Percentiles rank a stretch among this genome's conserved stretches.
These are phyloP conservation scores for Galago senegalensis DNA, from an alignment of 2,797 vertebrate species.

Conservation along the genomic window DNA sequence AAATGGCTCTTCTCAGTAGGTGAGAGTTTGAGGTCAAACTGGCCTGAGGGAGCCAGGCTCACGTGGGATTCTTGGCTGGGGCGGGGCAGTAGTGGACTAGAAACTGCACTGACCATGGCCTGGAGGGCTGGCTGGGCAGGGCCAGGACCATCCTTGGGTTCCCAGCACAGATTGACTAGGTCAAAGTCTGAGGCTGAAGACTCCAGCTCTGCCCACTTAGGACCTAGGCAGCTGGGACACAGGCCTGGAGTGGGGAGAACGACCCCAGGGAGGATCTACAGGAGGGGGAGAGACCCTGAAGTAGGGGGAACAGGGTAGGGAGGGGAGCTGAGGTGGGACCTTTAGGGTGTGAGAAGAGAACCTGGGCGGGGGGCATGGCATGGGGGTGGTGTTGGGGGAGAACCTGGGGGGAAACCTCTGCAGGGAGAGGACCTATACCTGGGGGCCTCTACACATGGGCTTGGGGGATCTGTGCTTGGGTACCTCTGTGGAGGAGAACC, in stretches of 20 bases:
- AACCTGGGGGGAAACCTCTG: background rate
- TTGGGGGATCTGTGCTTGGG: accelerated
- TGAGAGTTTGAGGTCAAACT: background rate
- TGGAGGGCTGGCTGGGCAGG: background rate
- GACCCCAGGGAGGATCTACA: background rate
- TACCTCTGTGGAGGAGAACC: background rate
- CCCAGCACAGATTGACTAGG: background rate
- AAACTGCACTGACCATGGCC: background rate
- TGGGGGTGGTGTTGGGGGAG: no score
- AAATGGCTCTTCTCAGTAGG: background rate
- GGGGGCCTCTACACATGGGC: no score
- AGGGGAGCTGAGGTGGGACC: background rate
- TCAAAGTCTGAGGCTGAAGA: background rate
- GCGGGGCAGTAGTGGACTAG: background rate
- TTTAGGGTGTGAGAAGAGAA: background rate
- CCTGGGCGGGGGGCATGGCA: no score
- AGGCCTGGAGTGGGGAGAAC: background rate
- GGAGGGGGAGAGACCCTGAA: background rate
- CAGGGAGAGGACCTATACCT: background rate
- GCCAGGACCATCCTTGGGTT: accelerated
- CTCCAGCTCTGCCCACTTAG: background rate
- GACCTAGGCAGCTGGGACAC: background rate
- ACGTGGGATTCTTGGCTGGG: background rate
- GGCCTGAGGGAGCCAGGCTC: background rate
- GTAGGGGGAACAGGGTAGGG: background rate